Evolutionary conservation across 2,797 vertebrate genomes (phyloP).

Genomic region (Discoglossus pictus): DNA sequence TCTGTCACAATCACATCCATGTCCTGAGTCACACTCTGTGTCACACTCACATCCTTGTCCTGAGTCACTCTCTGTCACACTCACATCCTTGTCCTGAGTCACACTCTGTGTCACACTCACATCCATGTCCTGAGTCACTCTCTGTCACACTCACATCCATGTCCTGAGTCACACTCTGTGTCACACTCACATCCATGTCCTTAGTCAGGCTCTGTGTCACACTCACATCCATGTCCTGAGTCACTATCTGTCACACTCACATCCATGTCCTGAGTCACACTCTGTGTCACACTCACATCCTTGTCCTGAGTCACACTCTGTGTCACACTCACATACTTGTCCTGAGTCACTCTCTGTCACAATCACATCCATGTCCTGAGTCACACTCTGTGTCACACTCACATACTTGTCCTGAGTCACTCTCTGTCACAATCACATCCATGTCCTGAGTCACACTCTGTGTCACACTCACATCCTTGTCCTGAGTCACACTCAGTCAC

Average conservation of each 20-base stretch:
- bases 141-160: neutral
- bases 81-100: neutral
- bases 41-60: too few species aligned
- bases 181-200: too few species aligned
- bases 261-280: too few species aligned
- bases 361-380: neutral
- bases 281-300: neutral
- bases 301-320: neutral
- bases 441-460: neutral
- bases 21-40: neutral
- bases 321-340: too few species aligned
- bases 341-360: neutral
- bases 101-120: too few species aligned
- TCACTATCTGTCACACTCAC: too few species aligned
- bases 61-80: neutral
- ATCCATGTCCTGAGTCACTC: too few species aligned
- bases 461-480: too few species aligned
- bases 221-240: neutral
- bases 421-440: neutral
- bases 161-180: neutral
- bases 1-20: neutral
- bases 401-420: too few species aligned
- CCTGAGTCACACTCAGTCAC: neutral
- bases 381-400: too few species aligned
- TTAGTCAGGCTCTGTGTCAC: neutral